phyloP scores from a whole-genome alignment of 1,140 invertebrate species.

The Trachelipus rathkii region DNA sequence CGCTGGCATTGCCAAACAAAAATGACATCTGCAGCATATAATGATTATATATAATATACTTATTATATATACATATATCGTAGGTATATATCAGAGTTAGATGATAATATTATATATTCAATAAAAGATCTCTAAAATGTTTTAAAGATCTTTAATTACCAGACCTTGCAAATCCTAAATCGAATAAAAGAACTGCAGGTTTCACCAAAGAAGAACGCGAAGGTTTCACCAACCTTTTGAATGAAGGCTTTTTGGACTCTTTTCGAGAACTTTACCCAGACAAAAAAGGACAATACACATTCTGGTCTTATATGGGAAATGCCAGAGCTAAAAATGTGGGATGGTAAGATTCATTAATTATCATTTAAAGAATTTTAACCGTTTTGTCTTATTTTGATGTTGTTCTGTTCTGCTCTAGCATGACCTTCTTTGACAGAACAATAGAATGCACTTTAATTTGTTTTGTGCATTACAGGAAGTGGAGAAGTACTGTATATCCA shows the following conservation, averaged over 20 bases:
- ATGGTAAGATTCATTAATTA: constrained; percentile 62
- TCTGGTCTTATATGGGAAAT: constrained; percentile 88
- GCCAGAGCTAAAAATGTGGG: constrained; percentile 84
- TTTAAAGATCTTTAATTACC: too few relatives aligned
- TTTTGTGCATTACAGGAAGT: neutral
- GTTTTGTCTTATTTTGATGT: neutral
- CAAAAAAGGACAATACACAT: constrained; percentile 77
- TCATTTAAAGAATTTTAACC: neutral
- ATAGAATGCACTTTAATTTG: too few relatives aligned
- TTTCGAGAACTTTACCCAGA: constrained; percentile 86
- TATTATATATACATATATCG: too few relatives aligned
- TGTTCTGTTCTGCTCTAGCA: neutral
- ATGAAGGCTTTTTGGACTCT: constrained; percentile 76
- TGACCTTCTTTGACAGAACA: neutral
- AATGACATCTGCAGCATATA: too few relatives aligned
- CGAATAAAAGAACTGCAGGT: constrained; percentile 87
- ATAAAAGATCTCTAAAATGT: too few relatives aligned
- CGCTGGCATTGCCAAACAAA: too few relatives aligned
- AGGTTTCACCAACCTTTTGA: constrained; percentile 78
- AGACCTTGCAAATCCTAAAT: constrained; percentile 90
- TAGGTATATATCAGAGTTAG: too few relatives aligned
- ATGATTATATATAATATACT: too few relatives aligned
- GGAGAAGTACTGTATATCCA: neutral
- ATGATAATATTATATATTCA: too few relatives aligned
- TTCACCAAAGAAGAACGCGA: constrained; percentile 92